Evolutionary conservation across 2,113 vertebrate genomes (phyloP), one percentile per base, ranked within the genome.

Genomic region (Sciurus niger): DNA sequence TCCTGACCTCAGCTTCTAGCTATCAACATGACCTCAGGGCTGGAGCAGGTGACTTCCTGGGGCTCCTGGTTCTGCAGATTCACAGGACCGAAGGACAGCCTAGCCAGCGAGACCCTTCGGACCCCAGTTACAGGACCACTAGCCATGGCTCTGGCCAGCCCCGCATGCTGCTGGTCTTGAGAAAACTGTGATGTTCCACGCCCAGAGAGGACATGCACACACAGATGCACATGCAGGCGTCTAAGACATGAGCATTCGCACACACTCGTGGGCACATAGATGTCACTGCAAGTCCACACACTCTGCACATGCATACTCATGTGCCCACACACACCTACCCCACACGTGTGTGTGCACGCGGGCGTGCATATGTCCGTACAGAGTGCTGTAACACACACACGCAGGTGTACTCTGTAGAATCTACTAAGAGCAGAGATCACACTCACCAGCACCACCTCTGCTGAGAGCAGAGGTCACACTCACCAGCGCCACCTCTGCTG

Each of bases 21-120:
- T 40, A 4, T 40, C 40, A 40, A 40, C 4, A 40, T 40, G 40
- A 34, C 12, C 67, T 3, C 58, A 70, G 65, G 20, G 7, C 7
- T 4, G 32, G 11, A 14, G n/a, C n/a, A 4, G 24, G 74, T 0
- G 5, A 11, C 9, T 16, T 24, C 63, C 70, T 73, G 25, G 8
- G 2, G 2, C 53, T 30, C 43, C 1, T 30, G 0, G 0, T 34
- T n/a, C 80, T 25, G 17, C 24, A 37, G 0, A 34, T 22, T 34
- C 37, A 55, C 46, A 48, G 10, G 3, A 55, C 80, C 87, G 24
- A 40, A 40, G 25, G 46, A 76, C 73, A 40, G 37, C 11, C 11
- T 32, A 0, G 17, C 46, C 14, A 8, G 12, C 0, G 4, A 8
- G n/a, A 11, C 8, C 4, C 14, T 7, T 58, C n/a, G 5, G 68